Percentiles rank a stretch among this genome's conserved stretches.
phyloP scores from a whole-genome alignment of 2,888 invertebrate genomes.

The Parapristionchus giblindavisi region DNA sequence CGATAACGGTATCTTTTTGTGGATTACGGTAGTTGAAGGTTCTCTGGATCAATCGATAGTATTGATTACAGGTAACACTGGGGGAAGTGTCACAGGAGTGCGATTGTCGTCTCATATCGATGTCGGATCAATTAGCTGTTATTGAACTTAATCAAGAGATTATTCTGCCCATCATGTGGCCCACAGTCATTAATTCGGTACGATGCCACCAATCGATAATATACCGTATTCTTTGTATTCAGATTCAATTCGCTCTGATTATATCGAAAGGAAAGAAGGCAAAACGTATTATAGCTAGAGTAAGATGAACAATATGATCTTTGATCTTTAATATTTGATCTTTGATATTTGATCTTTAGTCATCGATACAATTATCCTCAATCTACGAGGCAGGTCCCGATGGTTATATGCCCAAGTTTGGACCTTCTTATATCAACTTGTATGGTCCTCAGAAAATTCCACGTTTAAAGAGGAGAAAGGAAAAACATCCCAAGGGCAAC shows the following conservation, averaged over 20 bases:
- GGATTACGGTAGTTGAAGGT: not conserved
- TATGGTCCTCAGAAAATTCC: constrained; percentile 56
- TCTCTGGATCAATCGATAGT: not conserved
- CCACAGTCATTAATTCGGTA: constrained; percentile 57
- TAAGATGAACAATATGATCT: not conserved
- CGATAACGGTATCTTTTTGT: not conserved
- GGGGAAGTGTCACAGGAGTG: constrained; percentile 50
- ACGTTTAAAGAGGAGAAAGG: constrained; percentile 42
- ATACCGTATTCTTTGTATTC: constrained; percentile 17
- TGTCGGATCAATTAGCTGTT: constrained; percentile 41
- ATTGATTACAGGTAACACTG: constrained; percentile 36
- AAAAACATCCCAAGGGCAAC: constrained; percentile 42
- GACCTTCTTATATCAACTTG: constrained; percentile 60
- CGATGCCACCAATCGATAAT: not conserved
- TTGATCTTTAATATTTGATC: not conserved
- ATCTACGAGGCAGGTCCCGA: constrained; percentile 59
- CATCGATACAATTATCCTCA: constrained; percentile 47
- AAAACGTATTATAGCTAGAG: constrained; percentile 38
- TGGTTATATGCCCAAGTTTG: constrained; percentile 58
- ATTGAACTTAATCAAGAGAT: constrained; percentile 56
- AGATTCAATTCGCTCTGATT: constrained; percentile 57
- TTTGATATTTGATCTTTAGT: not conserved
- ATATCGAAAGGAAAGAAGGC: constrained; percentile 43
- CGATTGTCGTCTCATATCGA: constrained; percentile 39
- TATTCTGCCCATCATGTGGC: constrained; percentile 61